These are phyloP conservation scores for Helicoverpa zea DNA, from an alignment of 1,140 invertebrate species.

Conservation along the genomic window DNA sequence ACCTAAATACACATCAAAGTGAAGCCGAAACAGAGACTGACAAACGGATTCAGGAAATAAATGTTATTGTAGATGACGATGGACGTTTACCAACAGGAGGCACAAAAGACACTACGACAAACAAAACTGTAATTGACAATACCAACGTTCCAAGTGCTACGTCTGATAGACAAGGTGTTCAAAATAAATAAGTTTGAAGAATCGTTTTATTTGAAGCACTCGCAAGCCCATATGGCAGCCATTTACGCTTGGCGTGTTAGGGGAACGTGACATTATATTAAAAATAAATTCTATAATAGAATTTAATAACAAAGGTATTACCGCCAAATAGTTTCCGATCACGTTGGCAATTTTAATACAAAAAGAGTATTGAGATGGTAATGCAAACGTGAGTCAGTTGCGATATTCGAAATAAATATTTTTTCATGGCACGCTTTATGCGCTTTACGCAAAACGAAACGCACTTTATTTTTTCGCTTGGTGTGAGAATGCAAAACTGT, in stretches of 20 bases:
- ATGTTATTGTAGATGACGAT: conserved; percentile 54
- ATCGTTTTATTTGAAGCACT: conserved; percentile 7
- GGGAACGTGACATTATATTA: conserved; percentile 58
- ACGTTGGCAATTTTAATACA: conserved; percentile 53
- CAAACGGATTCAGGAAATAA: conserved; percentile 41
- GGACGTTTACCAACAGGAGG: conserved; percentile 41
- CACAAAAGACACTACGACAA: conserved; percentile 40
- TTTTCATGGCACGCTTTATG: neutral
- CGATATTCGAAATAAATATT: conserved; percentile 22
- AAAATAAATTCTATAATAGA: conserved; percentile 54
- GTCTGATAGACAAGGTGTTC: conserved; percentile 20
- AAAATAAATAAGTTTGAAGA: conserved; percentile 1
- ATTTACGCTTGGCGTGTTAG: conserved; percentile 41
- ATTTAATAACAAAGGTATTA: conserved; percentile 53
- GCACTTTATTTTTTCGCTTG: neutral
- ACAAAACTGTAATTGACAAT: conserved; percentile 22
- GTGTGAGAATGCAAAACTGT: too few species aligned
- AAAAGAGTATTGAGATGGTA: conserved; percentile 25
- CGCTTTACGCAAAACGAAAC: neutral
- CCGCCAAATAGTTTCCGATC: conserved; percentile 37
- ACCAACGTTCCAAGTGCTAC: conserved; percentile 21
- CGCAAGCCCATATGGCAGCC: conserved; percentile 16
- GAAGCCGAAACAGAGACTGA: conserved; percentile 54
- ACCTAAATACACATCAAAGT: conserved; percentile 65
- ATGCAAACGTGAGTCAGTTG: conserved; percentile 28